These are phyloP conservation scores for Drosophila triauraria DNA, from an alignment of 1,140 invertebrate genomes.

Conservation along the genomic window DNA sequence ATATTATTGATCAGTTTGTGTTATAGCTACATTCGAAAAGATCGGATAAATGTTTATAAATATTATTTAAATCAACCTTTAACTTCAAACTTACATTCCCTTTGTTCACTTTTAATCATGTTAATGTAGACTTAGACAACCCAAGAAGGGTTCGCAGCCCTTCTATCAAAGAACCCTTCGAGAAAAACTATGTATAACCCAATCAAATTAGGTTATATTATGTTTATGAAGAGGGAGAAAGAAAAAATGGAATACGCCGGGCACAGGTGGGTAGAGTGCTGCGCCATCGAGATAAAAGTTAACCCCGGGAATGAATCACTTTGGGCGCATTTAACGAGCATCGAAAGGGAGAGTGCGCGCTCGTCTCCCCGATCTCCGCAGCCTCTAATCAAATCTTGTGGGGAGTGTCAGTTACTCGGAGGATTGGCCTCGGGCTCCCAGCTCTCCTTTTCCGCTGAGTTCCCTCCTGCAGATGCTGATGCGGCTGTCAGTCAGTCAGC, in stretches of 20 bases:
- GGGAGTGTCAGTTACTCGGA: constrained; percentile 53
- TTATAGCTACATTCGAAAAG: too few relatives aligned
- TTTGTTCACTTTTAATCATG: not conserved
- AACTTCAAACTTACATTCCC: not conserved
- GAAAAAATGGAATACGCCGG: constrained; percentile 1
- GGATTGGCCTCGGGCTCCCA: constrained; percentile 15
- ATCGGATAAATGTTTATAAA: not conserved
- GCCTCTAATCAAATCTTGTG: constrained; percentile 53
- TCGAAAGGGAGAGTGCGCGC: not conserved
- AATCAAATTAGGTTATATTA: constrained; percentile 41
- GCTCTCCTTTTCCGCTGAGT: constrained; percentile 2
- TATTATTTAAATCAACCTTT: not conserved
- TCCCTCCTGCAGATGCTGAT: constrained; percentile 17
- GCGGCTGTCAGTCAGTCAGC: constrained; percentile 41
- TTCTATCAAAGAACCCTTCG: not conserved
- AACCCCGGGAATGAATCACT: constrained; percentile 25
- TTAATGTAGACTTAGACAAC: not conserved
- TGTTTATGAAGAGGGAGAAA: constrained; percentile 1
- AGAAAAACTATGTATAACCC: constrained; percentile 19
- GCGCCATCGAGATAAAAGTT: constrained; percentile 14
- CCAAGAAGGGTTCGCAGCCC: not conserved
- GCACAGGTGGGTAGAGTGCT: constrained; percentile 23
- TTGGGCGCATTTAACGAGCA: constrained; percentile 39
- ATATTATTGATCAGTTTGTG: too few relatives aligned
- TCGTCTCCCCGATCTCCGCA: constrained; percentile 16